Conservation (phyloP, 53 echinoderm and acorn worm species). For the Echinarachnius parma region DNA sequence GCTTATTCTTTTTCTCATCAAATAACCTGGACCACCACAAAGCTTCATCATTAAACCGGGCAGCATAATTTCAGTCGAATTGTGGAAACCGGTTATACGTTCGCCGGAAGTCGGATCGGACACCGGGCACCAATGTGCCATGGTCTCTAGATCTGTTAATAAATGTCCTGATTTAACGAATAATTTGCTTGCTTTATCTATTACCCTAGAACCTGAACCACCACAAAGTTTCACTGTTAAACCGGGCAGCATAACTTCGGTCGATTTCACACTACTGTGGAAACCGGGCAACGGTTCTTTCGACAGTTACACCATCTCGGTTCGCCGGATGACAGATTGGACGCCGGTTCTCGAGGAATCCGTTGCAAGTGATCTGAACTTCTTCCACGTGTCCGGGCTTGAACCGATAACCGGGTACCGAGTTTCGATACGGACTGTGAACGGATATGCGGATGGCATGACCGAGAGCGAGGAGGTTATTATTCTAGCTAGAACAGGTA, state of each 20-base stretch:
- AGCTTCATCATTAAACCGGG: no score
- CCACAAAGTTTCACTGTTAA: conserved; percentile 37
- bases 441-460: conserved; percentile 45
- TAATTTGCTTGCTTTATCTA: no score
- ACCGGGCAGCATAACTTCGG: conserved; percentile 48
- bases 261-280: conserved; percentile 55
- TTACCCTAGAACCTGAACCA: conserved; percentile 58
- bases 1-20: no score
- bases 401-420: conserved; percentile 64
- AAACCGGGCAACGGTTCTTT: conserved; percentile 54
- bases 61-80: no score
- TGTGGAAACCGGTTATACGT: no score
- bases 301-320: conserved; percentile 56
- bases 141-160: no score
- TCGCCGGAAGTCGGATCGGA: no score
- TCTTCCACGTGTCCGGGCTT: conserved; percentile 51
- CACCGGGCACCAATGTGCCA: no score
- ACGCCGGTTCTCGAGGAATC: conserved; percentile 5
- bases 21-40: no score
- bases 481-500: conserved; percentile 33
- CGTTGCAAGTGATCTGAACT: conserved; percentile 31
- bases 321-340: conserved; percentile 21
- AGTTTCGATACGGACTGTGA: conserved; percentile 55
- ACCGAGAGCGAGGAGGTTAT: conserved; percentile 39
- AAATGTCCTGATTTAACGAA: no score